Evolutionary conservation across 2,888 invertebrate species (phyloP).

Genomic region (Chaetoderma sp.): DNA sequence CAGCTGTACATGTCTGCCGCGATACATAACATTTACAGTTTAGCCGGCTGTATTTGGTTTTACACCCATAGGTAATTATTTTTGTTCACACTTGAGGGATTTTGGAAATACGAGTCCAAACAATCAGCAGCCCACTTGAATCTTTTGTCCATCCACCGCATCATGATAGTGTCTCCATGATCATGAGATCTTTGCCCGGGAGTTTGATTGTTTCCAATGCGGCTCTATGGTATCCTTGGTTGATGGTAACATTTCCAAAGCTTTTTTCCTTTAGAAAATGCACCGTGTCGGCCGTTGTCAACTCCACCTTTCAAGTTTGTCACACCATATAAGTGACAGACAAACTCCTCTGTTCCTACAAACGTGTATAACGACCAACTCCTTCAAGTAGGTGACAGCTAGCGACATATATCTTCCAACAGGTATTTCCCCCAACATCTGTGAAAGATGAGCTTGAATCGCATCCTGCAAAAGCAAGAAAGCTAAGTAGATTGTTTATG

Average conservation of each 20-base stretch:
- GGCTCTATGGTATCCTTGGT: constrained; percentile 25
- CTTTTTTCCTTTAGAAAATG: constrained; percentile 11
- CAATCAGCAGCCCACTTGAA: too few relatives aligned
- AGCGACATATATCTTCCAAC: constrained; percentile 20
- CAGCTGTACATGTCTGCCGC: too few relatives aligned
- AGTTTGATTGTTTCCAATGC: constrained; percentile 20
- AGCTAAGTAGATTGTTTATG: background rate
- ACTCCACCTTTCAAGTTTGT: constrained; percentile 11
- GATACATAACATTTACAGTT: too few relatives aligned
- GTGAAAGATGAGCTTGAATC: constrained; percentile 17
- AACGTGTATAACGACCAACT: constrained; percentile 16
- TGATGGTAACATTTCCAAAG: constrained; percentile 15
- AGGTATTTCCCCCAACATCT: constrained; percentile 27
- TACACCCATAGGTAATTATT: too few relatives aligned
- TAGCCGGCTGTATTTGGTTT: too few relatives aligned
- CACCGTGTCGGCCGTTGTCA: constrained; percentile 8
- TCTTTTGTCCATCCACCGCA: too few relatives aligned
- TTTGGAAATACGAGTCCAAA: too few relatives aligned
- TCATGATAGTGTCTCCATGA: too few relatives aligned
- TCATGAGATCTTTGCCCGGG: constrained; percentile 28
- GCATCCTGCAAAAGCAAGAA: constrained; percentile 22
- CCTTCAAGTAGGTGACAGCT: constrained; percentile 13
- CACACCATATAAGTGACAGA: constrained; percentile 18
- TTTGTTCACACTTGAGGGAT: too few relatives aligned
- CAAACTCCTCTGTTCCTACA: constrained; percentile 18